Evolutionary conservation across 2,113 vertebrate species (phyloP).

Genomic region (Platysteira castanea): DNA sequence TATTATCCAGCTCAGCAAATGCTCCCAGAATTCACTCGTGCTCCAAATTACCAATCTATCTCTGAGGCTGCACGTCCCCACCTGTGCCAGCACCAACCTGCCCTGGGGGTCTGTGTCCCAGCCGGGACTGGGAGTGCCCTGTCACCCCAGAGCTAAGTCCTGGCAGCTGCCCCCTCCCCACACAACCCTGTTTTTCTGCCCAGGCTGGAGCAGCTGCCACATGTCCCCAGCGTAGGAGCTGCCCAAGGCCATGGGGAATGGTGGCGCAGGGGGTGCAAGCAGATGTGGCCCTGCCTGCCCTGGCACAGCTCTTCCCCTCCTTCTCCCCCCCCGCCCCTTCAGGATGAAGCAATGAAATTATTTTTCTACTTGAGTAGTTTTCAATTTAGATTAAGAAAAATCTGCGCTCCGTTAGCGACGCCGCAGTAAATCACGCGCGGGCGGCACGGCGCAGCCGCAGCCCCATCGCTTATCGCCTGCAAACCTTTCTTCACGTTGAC

Average conservation of each 20-base stretch:
- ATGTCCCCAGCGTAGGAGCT: rapidly evolving
- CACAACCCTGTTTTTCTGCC: background rate
- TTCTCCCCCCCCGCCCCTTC: background rate
- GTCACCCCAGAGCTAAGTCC: background rate
- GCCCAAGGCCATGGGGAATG: background rate
- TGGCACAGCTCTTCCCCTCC: background rate
- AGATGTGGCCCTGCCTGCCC: background rate
- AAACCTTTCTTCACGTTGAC: slow-evolving; percentile 19
- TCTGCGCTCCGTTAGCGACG: slow-evolving; percentile 65
- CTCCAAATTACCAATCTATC: background rate
- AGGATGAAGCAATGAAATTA: slow-evolving; percentile 80
- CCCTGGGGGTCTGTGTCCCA: background rate
- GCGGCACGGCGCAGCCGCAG: slow-evolving; percentile 13
- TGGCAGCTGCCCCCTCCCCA: background rate
- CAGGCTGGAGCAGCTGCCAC: rapidly evolving
- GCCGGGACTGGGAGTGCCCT: rapidly evolving
- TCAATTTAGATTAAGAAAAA: slow-evolving; percentile 91
- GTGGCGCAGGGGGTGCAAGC: background rate
- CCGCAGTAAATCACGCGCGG: slow-evolving; percentile 68
- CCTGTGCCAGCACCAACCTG: background rate
- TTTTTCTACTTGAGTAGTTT: slow-evolving; percentile 88
- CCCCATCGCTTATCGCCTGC: slow-evolving; percentile 52
- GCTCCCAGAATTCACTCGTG: background rate
- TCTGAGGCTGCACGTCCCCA: background rate
- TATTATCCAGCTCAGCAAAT: slow-evolving; percentile 55